Base-by-base conservation (phyloP, 2,797 vertebrate species). In the Coregonus sp. region DNA sequence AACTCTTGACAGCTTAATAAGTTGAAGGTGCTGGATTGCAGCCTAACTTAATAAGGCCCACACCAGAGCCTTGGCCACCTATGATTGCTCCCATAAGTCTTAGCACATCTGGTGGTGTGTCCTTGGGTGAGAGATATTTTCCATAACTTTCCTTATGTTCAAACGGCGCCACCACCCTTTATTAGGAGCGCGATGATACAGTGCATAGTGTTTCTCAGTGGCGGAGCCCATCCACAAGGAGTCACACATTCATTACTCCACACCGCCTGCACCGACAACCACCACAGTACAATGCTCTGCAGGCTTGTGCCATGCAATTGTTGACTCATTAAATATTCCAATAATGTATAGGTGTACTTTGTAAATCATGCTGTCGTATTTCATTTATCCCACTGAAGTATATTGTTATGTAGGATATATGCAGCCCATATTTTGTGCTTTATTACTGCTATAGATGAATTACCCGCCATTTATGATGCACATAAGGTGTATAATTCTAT, bases 81-180 rank as follows among this genome's bases (percentile, higher is more conserved):
- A 95, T 98, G 96, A 98, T 98, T 98, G 96, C 95, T 97, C 96
- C 96, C 96, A 96, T 98, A 98, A 98, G 97, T 98, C 97, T 97
- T 95, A 94, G 95, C 93, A 97, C 96, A 98, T 97, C 95, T 98
- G 96, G 95, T 92, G 92, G 94, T 47, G 40, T 96, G 95, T 97
- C 96, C 95, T 97, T 96, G 95, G 90, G 92, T 97, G 94, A 97
- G 94, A 97, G 95, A 96, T 96, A 95, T 96, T 98, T 99, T 97
- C 97, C 94, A 96, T 97, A 97, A 97, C 94, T 98, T 98, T 95
- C 91, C 90, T 93, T 94, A 87, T 95, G 91, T 93, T 96, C 94
- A 90, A 88, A 93, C 92, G 84, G 86, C 92, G 92, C 40, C 40
- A 47, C 40, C 40, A 3, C 40, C 40, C 40, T 96, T 97, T 95